Conservation (phyloP, 1,140 invertebrate genomes). For the Eurosta solidaginis region DNA sequence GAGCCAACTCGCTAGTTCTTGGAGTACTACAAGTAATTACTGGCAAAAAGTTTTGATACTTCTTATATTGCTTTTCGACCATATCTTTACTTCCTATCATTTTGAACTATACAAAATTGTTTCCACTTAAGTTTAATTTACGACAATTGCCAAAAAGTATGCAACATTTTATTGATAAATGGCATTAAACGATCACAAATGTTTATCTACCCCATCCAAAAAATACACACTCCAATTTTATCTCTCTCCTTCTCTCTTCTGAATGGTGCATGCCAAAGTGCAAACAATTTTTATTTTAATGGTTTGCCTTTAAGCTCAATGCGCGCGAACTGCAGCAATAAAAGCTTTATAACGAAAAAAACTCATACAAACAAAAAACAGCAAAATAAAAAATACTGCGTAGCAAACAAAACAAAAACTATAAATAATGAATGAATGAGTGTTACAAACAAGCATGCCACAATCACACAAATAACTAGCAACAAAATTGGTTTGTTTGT, state of each 20-base stretch:
- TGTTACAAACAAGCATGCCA: background rate
- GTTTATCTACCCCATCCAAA: background rate
- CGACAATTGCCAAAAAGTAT: background rate
- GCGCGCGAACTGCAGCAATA: slow-evolving; percentile 7
- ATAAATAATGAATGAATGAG: background rate
- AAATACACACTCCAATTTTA: background rate
- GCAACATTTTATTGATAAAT: slow-evolving; percentile 19
- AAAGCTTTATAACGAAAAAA: too few species aligned
- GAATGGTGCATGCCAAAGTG: background rate
- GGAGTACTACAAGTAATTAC: too few species aligned
- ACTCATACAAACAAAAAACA: background rate
- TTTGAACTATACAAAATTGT: background rate
- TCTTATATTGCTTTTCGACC: too few species aligned
- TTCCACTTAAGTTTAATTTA: background rate
- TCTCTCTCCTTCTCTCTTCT: background rate
- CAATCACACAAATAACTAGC: background rate
- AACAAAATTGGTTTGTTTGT: too few species aligned
- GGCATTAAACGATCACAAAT: background rate
- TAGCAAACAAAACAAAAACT: too few species aligned
- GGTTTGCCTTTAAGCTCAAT: background rate
- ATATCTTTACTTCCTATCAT: too few species aligned
- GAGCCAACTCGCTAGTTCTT: too few species aligned
- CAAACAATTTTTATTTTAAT: background rate
- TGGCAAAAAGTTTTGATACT: too few species aligned
- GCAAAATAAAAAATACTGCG: background rate